Base-by-base conservation (phyloP, 2,797 vertebrate genomes). In the Peromyscus melanophrys region DNA sequence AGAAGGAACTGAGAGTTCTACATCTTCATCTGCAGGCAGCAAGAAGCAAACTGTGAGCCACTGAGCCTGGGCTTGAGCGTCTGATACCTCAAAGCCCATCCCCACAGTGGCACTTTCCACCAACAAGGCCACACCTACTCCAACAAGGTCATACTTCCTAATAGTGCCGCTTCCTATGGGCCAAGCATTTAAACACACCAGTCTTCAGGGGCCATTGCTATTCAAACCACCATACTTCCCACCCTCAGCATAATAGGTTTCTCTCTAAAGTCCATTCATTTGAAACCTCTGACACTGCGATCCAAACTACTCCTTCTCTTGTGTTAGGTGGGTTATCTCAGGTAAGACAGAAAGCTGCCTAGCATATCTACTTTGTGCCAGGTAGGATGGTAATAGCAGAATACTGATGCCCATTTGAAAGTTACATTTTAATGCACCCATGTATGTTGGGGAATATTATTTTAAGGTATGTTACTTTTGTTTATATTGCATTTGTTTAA, bases 341-440 rank as follows among this genome's bases (percentile, higher is more conserved):
- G 43, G 55, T n/a, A 46, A 6, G 13, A 27, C 29, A 73, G 37
- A 61, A 55, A 63, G 40, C 25, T 63, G 59, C 34, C n/a, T 31
- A 29, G 40, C 19, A 4, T 6, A 5, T 2, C 31, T 2, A 7
- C 34, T 69, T 88, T 27, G 52, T 83, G 59, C 73, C 57, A 0
- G 37, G 65, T 0, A 27, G 61, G 43, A 34, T 0, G 1, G 1
- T 80, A 8, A 2, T 1, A 31, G 40, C 40, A 55, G 27, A 69
- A 4, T 4, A 10, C 16, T 4, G 29, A 40, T 1, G 10, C 40
- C 31, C 69, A 49, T 12, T 0, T 27, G 61, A 57, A 92, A 76
- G 75, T 57, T 29, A 34, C 21, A 23, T 90, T 29, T 57, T 14
- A 85, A 37, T 14, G 6, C 2, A 2, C 25, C 49, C 3, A 0